Evolutionary conservation across 2,797 vertebrate species (phyloP), one percentile per base, ranked within the genome.

Genomic region (Clarias fuscus): DNA sequence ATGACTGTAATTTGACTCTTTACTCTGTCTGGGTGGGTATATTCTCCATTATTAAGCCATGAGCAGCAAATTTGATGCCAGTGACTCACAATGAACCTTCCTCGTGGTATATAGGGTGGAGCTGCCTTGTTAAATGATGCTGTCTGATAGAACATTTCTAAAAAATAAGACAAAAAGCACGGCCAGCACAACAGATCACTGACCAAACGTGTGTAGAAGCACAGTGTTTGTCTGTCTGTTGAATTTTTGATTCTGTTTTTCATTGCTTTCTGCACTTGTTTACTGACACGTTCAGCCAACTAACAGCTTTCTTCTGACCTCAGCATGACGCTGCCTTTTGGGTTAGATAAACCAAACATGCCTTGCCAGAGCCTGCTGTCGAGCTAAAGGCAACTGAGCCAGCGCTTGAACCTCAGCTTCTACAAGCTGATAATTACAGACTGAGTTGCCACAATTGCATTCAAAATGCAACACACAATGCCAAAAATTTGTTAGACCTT

Each of bases 301-400:
- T 89, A 88, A 88, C 88, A 87, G 83, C 86, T 80, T 90, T 87
- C 92, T 88, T 89, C 84, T 82, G 53, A 77, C 68, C 80, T 67
- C 62, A 81, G 37, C 11, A 10, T 90, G 90, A 92, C 61, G 88
- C 73, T 85, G 24, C 68, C 22, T 56, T 89, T 91, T 84, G 85
- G 72, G 62, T 86, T 73, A 40, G 24, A 61, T 87, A 89, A 87
- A 77, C 62, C 62, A 86, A 89, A 88, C 64, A 78, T 86, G 71
- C 87, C 86, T 86, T 80, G 68, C 86, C 88, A 82, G 82, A 78
- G 48, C 33, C 84, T 82, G 87, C 72, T 86, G 88, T 70, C 70
- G 61, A 18, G 30, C 43, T 37, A 14, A 1, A 64, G 76, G 84
- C 85, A 61, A 59, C 43, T 56, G 40, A 86, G 43, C 86, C 62